Percentiles rank a stretch among this genome's conserved stretches.
Evolutionary conservation across 2,113 vertebrate species (phyloP).

Genomic region (Odontophorus gujanensis): DNA sequence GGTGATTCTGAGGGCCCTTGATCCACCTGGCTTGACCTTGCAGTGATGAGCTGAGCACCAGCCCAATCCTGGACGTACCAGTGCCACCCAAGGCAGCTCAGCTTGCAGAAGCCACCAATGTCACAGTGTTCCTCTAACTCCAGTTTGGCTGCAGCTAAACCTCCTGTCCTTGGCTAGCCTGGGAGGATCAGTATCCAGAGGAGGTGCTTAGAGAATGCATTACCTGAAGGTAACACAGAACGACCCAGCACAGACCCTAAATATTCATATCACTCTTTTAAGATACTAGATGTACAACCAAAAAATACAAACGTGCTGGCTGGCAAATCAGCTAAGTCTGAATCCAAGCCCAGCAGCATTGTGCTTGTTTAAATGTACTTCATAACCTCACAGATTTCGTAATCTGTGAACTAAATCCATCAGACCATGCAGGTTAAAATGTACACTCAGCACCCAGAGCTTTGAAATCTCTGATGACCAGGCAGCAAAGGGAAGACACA

Average conservation of each 20-base stretch:
- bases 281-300: background rate
- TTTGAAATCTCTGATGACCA: background rate
- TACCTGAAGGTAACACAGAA: background rate
- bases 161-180: background rate
- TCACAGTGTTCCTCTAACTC: background rate
- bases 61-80: background rate
- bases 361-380: background rate
- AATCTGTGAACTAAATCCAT: background rate
- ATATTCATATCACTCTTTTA: background rate
- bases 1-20: fast-evolving
- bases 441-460: background rate
- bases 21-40: background rate
- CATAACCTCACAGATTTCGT: background rate
- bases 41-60: background rate
- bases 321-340: background rate
- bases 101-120: background rate
- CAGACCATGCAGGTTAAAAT: background rate
- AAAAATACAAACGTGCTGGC: background rate
- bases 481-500: background rate
- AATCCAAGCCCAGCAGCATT: background rate
- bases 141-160: background rate
- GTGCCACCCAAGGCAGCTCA: background rate
- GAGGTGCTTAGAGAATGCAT: background rate
- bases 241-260: background rate
- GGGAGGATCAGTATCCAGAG: background rate